Evolutionary conservation across 2,888 invertebrate species (phyloP), one percentile per base, ranked within the genome.

Genomic region (Saturnia pavonia): DNA sequence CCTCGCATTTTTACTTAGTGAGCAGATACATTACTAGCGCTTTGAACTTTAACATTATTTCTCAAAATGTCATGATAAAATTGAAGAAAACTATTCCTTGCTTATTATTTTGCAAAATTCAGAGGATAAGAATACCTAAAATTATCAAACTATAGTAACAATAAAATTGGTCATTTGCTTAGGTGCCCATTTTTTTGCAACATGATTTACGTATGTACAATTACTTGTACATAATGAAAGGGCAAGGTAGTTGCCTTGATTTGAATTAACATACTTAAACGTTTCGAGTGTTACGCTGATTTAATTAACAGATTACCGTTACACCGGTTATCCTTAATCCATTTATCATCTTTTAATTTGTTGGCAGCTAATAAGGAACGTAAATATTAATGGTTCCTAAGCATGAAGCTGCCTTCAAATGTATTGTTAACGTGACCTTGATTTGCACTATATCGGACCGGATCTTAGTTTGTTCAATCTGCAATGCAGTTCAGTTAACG

Each of bases 341-440:
- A 77, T 79, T 81, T 78, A 79, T 76, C 75, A 72, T 78, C 77
- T 77, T 78, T 77, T 81, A 79, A 82, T 84, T 82, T 78, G 80
- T 78, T 75, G 54, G 70, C 27, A 73, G 72, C 75, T 81, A 83
- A 83, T 79, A 71, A 81, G 81, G 75, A 74, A 69, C 75, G 74
- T 75, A 80, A 82, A 78, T 83, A 81, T 81, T 80, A 82, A 82
- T 79, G 78, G 77, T 76, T 75, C 76, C 69, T 48, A 76, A 73
- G 75, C 75, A 73, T 71, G 72, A 71, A 72, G 25, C 72, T 71
- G 68, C 57, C 51, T 22, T 40, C 22, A 19, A 68, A 40, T 16
- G 60, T 60, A 70, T 48, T 40, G 45, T n/a, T 54, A 63, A 11
- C 34, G 27, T 6, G 54, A 11, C 22, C 22, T 22, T 54, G n/a